phyloP scores from a whole-genome alignment of 2,797 vertebrate genomes.

The Sebastes kiyomatsui region DNA sequence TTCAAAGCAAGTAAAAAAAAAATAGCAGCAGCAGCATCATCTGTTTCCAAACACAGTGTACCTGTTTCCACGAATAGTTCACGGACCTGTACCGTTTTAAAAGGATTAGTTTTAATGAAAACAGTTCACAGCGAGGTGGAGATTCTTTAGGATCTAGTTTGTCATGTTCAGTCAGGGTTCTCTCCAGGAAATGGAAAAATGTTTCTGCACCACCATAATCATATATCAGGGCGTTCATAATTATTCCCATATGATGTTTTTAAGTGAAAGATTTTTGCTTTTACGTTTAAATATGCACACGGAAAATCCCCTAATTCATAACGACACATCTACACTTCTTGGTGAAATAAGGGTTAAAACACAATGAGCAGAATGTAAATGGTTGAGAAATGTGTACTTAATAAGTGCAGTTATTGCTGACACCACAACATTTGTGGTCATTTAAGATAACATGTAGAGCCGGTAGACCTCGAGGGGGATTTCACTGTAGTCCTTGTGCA shows the following conservation, averaged over 20 bases:
- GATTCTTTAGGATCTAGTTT: not conserved
- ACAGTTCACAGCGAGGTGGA: not conserved
- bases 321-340: not conserved
- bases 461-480: slow-evolving; percentile 9
- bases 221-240: not conserved
- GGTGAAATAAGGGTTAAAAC: not conserved
- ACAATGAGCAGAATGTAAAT: not conserved
- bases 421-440: not conserved
- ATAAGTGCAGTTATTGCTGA: not conserved
- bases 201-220: not conserved
- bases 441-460: slow-evolving; percentile 21
- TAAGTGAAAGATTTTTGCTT: not conserved
- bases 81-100: not conserved
- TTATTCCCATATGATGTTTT: not conserved
- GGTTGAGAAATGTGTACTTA: not conserved
- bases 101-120: not conserved
- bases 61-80: not conserved
- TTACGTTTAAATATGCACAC: not conserved
- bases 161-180: not conserved
- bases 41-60: not conserved
- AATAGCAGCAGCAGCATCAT: not conserved
- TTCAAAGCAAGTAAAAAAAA: not conserved
- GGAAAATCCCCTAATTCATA: not conserved
- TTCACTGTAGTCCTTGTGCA: slow-evolving; percentile 2
- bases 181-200: not conserved